These are phyloP conservation scores for Trachymyrmex septentrionalis DNA, from an alignment of 1,140 invertebrate species.

Conservation along the genomic window DNA sequence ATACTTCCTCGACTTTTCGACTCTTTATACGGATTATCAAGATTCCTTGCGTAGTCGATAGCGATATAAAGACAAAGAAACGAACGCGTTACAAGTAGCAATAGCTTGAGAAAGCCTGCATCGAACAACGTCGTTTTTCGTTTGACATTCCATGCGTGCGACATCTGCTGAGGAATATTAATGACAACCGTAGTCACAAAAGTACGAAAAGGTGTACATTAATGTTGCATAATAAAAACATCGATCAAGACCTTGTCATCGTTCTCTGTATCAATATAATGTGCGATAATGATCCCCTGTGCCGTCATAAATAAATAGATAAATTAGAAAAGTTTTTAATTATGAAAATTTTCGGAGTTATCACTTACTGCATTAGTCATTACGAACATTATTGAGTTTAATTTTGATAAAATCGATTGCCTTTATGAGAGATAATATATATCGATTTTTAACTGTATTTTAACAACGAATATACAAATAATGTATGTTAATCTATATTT, in stretches of 20 bases:
- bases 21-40: conserved; percentile 30
- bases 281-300: not conserved
- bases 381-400: not conserved
- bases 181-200: conserved; percentile 40
- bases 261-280: conserved; percentile 9
- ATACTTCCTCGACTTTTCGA: conserved; percentile 28
- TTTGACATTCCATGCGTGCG: conserved; percentile 42
- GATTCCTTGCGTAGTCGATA: conserved; percentile 15
- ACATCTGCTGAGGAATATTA: conserved; percentile 47
- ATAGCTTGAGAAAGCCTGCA: conserved; percentile 25
- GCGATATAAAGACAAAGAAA: conserved; percentile 50
- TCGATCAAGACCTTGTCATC: conserved; percentile 20
- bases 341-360: not conserved
- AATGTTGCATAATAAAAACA: conserved; percentile 52
- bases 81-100: not conserved
- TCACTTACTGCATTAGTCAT: not conserved
- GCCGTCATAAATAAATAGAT: too few species aligned
- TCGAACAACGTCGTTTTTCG: conserved; percentile 5
- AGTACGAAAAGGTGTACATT: conserved; percentile 42
- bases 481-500: conserved; percentile 1
- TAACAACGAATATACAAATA: not conserved
- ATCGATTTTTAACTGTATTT: not conserved
- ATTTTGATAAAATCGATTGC: not conserved
- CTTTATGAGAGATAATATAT: not conserved
- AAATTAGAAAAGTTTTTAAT: conserved; percentile 4